These are phyloP conservation scores for Brotogeris chrysoptera DNA, from an alignment of 2,797 vertebrate species.

Conservation along the genomic window DNA sequence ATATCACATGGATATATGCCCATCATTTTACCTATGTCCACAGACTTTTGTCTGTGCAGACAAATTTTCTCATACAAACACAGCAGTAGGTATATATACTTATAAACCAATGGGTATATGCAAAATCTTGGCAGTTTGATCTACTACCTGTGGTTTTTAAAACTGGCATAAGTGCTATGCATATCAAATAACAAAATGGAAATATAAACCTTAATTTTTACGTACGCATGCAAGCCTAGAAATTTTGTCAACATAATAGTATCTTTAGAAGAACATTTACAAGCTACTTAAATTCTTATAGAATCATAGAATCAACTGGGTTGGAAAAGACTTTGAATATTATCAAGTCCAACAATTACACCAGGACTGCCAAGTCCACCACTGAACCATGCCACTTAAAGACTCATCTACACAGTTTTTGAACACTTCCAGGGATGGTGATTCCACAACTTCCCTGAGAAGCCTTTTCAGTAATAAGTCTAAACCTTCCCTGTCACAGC, in stretches of 20 bases:
- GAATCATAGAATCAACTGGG: neutral
- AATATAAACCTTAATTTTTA: neutral
- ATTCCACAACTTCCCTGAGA: neutral
- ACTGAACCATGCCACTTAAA: neutral
- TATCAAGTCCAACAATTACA: neutral
- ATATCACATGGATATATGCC: neutral
- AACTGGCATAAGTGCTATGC: neutral
- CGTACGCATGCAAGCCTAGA: neutral
- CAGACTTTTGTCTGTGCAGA: neutral
- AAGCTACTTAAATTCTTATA: neutral
- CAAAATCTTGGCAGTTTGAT: neutral
- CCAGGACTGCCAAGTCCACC: neutral
- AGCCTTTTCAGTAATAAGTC: neutral
- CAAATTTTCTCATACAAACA: neutral
- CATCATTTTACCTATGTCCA: neutral
- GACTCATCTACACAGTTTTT: neutral
- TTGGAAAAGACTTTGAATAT: neutral
- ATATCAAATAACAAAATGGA: neutral
- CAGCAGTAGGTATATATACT: neutral
- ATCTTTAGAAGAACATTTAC: neutral
- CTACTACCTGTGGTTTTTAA: neutral
- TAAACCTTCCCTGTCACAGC: neutral
- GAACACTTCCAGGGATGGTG: neutral
- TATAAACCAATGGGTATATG: neutral
- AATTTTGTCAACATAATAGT: neutral